phyloP scores from a whole-genome alignment of 2,797 vertebrate genomes.

The Clarias laeviceps region DNA sequence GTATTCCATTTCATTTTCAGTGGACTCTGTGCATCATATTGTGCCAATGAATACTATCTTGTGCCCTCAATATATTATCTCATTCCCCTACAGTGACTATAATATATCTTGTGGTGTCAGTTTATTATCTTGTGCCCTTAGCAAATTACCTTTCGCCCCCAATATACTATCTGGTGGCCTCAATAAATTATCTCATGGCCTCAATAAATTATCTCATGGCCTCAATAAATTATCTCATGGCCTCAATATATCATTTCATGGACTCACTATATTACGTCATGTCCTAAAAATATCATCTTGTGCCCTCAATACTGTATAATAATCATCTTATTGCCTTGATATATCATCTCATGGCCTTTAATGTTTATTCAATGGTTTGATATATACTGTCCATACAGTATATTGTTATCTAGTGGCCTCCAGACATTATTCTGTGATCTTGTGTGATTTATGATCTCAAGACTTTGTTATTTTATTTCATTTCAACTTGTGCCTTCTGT shows the following conservation, averaged over 20 bases:
- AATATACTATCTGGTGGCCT: too few species aligned
- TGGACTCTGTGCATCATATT: not conserved
- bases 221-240: not conserved
- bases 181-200: not conserved
- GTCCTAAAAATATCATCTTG: too few species aligned
- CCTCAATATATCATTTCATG: not conserved
- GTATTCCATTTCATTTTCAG: not conserved
- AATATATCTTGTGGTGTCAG: too few species aligned
- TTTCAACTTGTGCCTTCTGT: not conserved
- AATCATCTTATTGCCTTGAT: not conserved
- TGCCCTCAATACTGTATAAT: not conserved
- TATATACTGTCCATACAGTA: too few species aligned
- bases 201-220: not conserved
- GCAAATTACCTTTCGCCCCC: too few species aligned
- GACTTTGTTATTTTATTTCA: not conserved
- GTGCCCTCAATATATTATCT: not conserved
- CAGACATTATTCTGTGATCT: not conserved
- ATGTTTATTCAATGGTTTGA: not conserved
- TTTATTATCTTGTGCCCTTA: too few species aligned
- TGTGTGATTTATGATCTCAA: not conserved
- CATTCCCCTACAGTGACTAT: too few species aligned
- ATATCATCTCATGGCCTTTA: not conserved
- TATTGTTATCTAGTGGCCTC: not conserved
- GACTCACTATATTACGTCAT: not conserved
- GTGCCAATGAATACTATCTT: not conserved